Evolutionary conservation across 1,140 invertebrate species (phyloP).

Genomic region (Ooceraea biroi): DNA sequence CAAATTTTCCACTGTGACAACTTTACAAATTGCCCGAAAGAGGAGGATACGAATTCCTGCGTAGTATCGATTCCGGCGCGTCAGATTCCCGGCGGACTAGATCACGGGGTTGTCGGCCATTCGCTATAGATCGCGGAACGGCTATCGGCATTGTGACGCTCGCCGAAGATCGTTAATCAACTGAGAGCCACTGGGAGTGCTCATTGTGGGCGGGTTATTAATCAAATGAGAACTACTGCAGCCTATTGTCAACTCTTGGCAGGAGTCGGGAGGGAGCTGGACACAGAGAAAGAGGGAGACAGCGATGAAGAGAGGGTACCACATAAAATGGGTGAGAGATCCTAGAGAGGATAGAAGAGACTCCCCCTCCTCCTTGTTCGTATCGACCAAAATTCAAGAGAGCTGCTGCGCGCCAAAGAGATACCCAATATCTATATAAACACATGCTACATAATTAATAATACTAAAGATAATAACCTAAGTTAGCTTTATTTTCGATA

Average conservation of each 20-base stretch:
- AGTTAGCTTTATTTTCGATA: conserved; percentile 2
- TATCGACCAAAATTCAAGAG: conserved; percentile 74
- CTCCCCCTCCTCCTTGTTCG: conserved; percentile 71
- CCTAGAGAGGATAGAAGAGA: conserved; percentile 72
- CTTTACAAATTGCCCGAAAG: conserved; percentile 25
- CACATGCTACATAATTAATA: too few relatives aligned
- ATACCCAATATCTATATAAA: neutral
- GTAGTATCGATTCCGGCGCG: conserved; percentile 56
- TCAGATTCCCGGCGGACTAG: conserved; percentile 43
- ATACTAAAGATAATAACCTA: too few relatives aligned
- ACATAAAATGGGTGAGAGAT: conserved; percentile 57
- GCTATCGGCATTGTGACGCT: conserved; percentile 73
- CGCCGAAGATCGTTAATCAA: conserved; percentile 83
- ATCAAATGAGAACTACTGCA: conserved; percentile 86
- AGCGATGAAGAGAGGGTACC: conserved; percentile 12
- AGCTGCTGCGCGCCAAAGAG: conserved; percentile 24
- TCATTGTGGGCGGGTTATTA: conserved; percentile 85
- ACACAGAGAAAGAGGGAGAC: conserved; percentile 7
- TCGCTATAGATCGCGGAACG: conserved; percentile 68
- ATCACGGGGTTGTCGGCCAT: conserved; percentile 62
- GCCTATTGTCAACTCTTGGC: conserved; percentile 81
- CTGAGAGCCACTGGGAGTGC: conserved; percentile 83
- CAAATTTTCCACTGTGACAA: neutral
- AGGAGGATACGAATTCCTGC: conserved; percentile 17
- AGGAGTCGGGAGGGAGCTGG: conserved; percentile 70